These are phyloP conservation scores for Gari tellinella DNA, from an alignment of 2,888 invertebrate genomes.

Conservation along the genomic window DNA sequence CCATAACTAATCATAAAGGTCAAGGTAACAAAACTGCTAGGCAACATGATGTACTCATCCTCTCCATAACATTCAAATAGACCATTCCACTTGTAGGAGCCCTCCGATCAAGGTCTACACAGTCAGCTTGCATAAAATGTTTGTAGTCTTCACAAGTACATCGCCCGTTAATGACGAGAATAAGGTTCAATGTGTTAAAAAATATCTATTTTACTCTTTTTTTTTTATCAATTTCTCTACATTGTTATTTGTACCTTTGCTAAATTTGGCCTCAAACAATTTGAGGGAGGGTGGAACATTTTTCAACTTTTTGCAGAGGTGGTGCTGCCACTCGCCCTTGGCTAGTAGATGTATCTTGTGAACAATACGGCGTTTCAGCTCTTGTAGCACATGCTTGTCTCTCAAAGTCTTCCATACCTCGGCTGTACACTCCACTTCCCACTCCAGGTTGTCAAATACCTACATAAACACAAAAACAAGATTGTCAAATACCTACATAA, in stretches of 20 bases:
- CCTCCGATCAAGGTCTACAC: no score
- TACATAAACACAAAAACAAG: conserved; percentile 4
- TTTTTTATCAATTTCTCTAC: neutral
- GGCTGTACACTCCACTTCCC: conserved; percentile 81
- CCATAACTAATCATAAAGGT: no score
- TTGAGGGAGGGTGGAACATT: conserved; percentile 64
- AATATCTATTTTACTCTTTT: no score
- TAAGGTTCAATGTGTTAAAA: no score
- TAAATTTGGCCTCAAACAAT: conserved; percentile 72
- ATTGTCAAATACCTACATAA: no score
- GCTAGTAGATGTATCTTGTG: conserved; percentile 72
- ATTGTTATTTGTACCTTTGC: conserved; percentile 45
- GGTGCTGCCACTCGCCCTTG: conserved; percentile 74
- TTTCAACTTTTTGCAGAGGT: conserved; percentile 65
- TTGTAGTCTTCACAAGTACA: no score
- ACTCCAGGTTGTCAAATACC: conserved; percentile 75
- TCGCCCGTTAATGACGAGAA: no score
- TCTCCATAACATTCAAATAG: no score
- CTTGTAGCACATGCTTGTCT: conserved; percentile 64
- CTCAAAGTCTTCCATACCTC: conserved; percentile 73
- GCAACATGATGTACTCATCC: no score
- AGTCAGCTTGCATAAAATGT: no score
- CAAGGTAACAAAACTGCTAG: no score
- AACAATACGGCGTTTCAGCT: conserved; percentile 70
- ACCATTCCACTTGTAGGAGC: no score